These are phyloP conservation scores for Dinothrombium tinctorium DNA, from an alignment of 1,140 invertebrate species.

Conservation along the genomic window DNA sequence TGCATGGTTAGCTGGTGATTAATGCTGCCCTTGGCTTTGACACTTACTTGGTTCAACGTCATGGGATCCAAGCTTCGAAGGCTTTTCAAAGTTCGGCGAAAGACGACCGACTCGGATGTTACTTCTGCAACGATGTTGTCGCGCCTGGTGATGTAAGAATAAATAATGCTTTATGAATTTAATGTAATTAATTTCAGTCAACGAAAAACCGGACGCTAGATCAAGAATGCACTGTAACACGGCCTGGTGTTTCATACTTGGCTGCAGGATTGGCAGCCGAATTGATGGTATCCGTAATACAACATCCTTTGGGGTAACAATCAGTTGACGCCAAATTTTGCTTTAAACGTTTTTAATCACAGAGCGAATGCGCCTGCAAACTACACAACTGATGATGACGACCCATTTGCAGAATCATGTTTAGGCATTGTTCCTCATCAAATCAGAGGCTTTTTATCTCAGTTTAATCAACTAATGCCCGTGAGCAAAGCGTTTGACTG, in stretches of 20 bases:
- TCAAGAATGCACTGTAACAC: conserved; percentile 93
- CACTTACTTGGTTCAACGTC: conserved; percentile 86
- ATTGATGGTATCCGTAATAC: conserved; percentile 56
- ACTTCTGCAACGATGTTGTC: conserved; percentile 97
- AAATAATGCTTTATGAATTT: not conserved
- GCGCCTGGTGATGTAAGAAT: conserved; percentile 74
- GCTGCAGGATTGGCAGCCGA: conserved; percentile 77
- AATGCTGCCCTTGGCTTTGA: conserved; percentile 95
- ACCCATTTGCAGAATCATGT: conserved; percentile 28
- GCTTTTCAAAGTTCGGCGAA: conserved; percentile 20
- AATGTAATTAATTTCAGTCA: conserved; percentile 33
- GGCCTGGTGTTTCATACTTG: conserved; percentile 75
- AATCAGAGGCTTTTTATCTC: conserved; percentile 64
- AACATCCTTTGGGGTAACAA: conserved; percentile 47
- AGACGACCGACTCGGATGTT: conserved; percentile 68
- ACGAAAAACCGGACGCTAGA: conserved; percentile 75
- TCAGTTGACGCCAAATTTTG: not conserved
- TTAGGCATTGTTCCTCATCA: conserved; percentile 78
- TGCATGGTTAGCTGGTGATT: conserved; percentile 52
- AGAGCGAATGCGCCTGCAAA: conserved; percentile 31
- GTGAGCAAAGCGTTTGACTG: conserved; percentile 57
- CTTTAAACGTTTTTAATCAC: conserved; percentile 6
- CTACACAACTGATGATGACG: conserved; percentile 18
- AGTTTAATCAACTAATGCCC: conserved; percentile 51
- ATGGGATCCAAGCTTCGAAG: conserved; percentile 32